Base-by-base conservation (phyloP, 2,113 vertebrate genomes). In the Phaethornis superciliosus region DNA sequence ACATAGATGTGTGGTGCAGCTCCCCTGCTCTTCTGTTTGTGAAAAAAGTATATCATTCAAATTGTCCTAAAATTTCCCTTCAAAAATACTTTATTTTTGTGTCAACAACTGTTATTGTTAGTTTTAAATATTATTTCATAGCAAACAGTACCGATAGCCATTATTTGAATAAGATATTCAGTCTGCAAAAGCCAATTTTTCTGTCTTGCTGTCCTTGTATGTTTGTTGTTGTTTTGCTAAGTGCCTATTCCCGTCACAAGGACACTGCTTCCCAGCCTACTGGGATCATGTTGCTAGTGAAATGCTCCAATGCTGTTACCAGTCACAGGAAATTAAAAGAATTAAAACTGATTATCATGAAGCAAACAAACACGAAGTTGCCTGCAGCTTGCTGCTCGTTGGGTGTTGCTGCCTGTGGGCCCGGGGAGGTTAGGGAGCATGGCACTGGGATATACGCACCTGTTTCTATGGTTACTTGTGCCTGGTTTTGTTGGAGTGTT, bases 391-490 rank as follows among this genome's bases (percentile, higher is more conserved):
- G 42, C 37, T 85, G 68, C 55, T 83, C 4, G 68, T 70, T 83
- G 68, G 23, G 55, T 84, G 56, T 74, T 84, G 9, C 20, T 91
- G 82, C 90, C 79, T 74, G 82, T 65, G 88, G 85, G 37, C 79
- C 86, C 51, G 72, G 32, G 72, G 55, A 93, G 92, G 92, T 91
- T 95, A 83, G 63, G 74, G 92, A 91, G 75, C 56, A 0, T 40
- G 72, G 85, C 62, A 55, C 80, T 86, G 30, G 74, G 81, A 92
- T 93, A 64, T 91, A 69, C 26, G 81, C 86, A 81, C 85, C 86
- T 93, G 96, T 94, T 72, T 69, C 88, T 93, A 81, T 95, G 69
- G 81, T 95, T 96, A 96, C 40, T 90, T 79, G 82, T 72, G 85
- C 81, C 90, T 79, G 74, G 78, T 91, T 74, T 71, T 78, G 65